Evolutionary conservation across 2,797 vertebrate genomes (phyloP), one percentile per base, ranked within the genome.

Genomic region (Squalus acanthias): DNA sequence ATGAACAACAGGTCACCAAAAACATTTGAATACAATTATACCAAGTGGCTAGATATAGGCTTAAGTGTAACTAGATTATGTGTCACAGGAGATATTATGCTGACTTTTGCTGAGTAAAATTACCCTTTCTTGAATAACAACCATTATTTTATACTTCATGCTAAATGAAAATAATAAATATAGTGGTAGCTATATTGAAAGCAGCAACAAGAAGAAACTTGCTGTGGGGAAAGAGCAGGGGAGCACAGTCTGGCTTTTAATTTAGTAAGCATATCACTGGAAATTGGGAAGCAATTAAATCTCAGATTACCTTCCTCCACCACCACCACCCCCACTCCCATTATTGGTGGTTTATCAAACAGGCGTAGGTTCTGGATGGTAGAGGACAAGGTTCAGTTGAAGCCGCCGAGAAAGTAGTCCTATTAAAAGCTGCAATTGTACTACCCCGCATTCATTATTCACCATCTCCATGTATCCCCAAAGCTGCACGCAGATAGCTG

Each of bases 391-490:
- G n/a, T 9, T 67, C n/a, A 67, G 20, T 9, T 8, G 17, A 93
- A 93, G 46, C 63, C 17, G 24, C 1, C 10, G 65, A 93, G 91
- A 39, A 92, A 69, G 22, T 69, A 69, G 65, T 24, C 65, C 22
- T 69, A 93, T 69, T 93, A 24, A 93, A 93, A 67, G 63, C 65
- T 93, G n/a, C 63, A 65, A 69, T 69, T 95, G 94, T 53, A 5
- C 70, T 74, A 53, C 26, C 12, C 39, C 29, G 20, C 46, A 60
- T 76, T 53, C n/a, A 93, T 93, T 46, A 69, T 46, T 69, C 91
- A 93, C 65, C 63, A 93, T 46, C n/a, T 24, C 39, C 33, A 63
- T 24, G 65, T 93, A 93, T 93, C 39, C 91, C 70, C 94, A 95
- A 74, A 53, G 65, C 69, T 70, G 17, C 24, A 53, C 0, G 69